Evolutionary conservation across 2,888 invertebrate species (phyloP).

Genomic region (Eurois occulta): DNA sequence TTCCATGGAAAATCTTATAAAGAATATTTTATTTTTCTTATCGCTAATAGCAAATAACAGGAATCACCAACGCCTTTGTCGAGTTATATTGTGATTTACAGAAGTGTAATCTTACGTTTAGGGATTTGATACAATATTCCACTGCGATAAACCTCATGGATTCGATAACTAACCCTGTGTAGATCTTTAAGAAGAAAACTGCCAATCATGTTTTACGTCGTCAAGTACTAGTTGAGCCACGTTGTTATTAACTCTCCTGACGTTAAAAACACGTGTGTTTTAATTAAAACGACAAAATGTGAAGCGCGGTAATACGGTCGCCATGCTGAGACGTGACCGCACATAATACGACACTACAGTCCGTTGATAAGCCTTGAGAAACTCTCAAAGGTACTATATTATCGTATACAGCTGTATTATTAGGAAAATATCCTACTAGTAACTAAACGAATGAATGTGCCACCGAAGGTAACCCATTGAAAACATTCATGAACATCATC

Average conservation of each 20-base stretch:
- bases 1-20: neutral
- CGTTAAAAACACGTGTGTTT: constrained; percentile 35
- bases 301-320: constrained; percentile 20
- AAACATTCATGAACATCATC: neutral
- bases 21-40: neutral
- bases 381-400: constrained; percentile 29
- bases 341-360: constrained; percentile 54
- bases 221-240: neutral
- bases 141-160: neutral
- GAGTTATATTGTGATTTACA: too few relatives aligned
- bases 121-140: neutral
- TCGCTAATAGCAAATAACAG: neutral
- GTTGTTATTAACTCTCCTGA: constrained; percentile 5
- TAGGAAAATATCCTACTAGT: neutral
- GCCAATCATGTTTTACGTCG: neutral
- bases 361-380: constrained; percentile 55
- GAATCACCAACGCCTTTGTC: too few relatives aligned
- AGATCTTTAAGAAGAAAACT: neutral
- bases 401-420: neutral
- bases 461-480: neutral
- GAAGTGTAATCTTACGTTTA: too few relatives aligned
- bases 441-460: neutral
- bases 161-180: neutral
- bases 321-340: constrained; percentile 54
- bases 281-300: constrained; percentile 55